Evolutionary conservation across 1,140 invertebrate genomes (phyloP).

Genomic region (Campoletis sonorensis): DNA sequence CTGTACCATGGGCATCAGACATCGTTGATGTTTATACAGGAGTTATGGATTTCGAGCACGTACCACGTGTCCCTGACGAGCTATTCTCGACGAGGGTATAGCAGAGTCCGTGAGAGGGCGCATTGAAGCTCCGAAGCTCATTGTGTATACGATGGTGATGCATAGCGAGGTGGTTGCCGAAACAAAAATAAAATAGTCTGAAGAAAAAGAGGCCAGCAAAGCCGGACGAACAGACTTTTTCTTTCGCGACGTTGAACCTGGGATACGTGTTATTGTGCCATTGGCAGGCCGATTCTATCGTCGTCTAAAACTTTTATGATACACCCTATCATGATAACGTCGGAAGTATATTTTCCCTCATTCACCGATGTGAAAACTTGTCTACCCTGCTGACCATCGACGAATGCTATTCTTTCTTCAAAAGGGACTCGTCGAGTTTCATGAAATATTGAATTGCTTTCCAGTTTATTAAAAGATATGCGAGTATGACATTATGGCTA

Average conservation of each 20-base stretch:
- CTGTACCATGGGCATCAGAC: too few relatives aligned
- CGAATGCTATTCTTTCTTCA: neutral
- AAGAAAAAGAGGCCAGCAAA: conserved; percentile 5
- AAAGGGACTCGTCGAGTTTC: too few relatives aligned
- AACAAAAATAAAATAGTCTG: conserved; percentile 13
- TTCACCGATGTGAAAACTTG: neutral
- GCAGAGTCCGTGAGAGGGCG: conserved; percentile 2
- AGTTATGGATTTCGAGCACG: conserved; percentile 32
- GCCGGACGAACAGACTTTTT: neutral
- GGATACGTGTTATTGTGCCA: conserved; percentile 4
- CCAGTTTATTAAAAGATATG: neutral
- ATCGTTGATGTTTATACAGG: neutral
- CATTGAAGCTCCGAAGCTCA: neutral
- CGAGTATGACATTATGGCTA: neutral
- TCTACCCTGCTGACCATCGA: conserved; percentile 1
- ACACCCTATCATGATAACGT: conserved; percentile 22
- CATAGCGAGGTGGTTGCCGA: neutral
- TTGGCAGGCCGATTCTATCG: conserved; percentile 7
- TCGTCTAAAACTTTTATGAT: neutral
- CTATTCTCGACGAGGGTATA: conserved; percentile 33
- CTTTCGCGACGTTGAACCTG: conserved; percentile 14
- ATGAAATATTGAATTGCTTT: conserved; percentile 2
- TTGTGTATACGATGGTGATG: conserved; percentile 1
- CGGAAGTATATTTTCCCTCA: conserved; percentile 1
- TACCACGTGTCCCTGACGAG: conserved; percentile 33